Conservation (phyloP, 2,888 invertebrate species). For the Lysandra coridon region DNA sequence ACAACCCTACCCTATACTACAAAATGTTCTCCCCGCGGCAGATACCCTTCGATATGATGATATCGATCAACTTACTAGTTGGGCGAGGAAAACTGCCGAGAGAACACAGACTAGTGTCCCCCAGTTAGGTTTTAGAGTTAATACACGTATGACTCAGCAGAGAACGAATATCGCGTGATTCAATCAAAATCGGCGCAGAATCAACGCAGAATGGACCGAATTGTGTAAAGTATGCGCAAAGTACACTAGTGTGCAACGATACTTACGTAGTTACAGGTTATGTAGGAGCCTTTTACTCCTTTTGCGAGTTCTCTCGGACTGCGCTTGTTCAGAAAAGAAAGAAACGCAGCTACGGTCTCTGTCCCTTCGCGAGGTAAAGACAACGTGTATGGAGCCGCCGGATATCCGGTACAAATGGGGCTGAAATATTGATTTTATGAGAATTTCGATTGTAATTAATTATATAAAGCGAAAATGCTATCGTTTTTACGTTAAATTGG, state of each 20-base stretch:
- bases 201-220: slow-evolving; percentile 47
- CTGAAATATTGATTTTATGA: slow-evolving; percentile 44
- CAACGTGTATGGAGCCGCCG: slow-evolving; percentile 76
- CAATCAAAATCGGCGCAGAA: slow-evolving; percentile 47
- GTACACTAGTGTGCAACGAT: slow-evolving; percentile 57
- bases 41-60: slow-evolving; percentile 1
- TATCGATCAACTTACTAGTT: slow-evolving; percentile 42
- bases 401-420: slow-evolving; percentile 65
- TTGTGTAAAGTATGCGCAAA: slow-evolving; percentile 48
- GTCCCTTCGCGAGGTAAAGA: slow-evolving; percentile 73
- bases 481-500: not conserved
- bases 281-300: slow-evolving; percentile 82
- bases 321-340: slow-evolving; percentile 80
- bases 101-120: slow-evolving; percentile 38
- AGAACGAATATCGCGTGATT: slow-evolving; percentile 44
- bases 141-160: slow-evolving; percentile 52
- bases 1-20: slow-evolving; percentile 60
- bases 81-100: slow-evolving; percentile 38
- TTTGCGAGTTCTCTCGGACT: slow-evolving; percentile 78
- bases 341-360: slow-evolving; percentile 76
- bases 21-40: slow-evolving; percentile 7
- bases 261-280: slow-evolving; percentile 81
- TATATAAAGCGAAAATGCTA: not conserved
- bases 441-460: not conserved
- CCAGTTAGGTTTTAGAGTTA: slow-evolving; percentile 40